A percentile compares a stretch with the other conserved stretches of the same genome.
Conservation (phyloP, 2,113 vertebrate species). For the Ictalurus furcatus region DNA sequence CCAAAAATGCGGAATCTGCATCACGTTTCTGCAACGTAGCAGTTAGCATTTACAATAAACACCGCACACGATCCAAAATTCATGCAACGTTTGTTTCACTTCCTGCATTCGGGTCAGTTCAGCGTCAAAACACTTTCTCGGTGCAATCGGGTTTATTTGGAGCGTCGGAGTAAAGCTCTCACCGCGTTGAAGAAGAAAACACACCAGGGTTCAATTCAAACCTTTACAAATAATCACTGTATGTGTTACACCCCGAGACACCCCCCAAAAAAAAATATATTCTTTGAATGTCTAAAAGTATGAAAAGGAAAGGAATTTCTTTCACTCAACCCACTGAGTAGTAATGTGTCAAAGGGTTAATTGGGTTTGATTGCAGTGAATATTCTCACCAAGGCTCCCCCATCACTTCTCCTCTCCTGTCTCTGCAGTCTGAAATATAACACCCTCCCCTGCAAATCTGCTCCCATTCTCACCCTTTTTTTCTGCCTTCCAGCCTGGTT, state of each 20-base stretch:
- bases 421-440: conserved; percentile 20
- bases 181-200: background rate
- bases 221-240: background rate
- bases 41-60: background rate
- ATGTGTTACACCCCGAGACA: too few species aligned
- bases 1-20: background rate
- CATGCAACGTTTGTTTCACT: background rate
- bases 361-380: background rate
- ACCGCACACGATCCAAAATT: background rate
- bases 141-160: background rate
- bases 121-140: background rate
- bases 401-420: conserved; percentile 12
- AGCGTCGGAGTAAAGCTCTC: background rate
- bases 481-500: conserved; percentile 38
- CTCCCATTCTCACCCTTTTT: conserved; percentile 54
- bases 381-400: background rate
- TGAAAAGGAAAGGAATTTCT: background rate
- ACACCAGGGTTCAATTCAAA: background rate
- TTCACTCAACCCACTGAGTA: background rate
- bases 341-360: background rate
- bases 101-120: background rate
- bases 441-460: conserved; percentile 58
- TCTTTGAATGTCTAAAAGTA: background rate
- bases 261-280: background rate
- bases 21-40: background rate